Evolutionary conservation across 2,797 vertebrate genomes (phyloP), one percentile per base, ranked within the genome.

Genomic region (Sebastes reedi): DNA sequence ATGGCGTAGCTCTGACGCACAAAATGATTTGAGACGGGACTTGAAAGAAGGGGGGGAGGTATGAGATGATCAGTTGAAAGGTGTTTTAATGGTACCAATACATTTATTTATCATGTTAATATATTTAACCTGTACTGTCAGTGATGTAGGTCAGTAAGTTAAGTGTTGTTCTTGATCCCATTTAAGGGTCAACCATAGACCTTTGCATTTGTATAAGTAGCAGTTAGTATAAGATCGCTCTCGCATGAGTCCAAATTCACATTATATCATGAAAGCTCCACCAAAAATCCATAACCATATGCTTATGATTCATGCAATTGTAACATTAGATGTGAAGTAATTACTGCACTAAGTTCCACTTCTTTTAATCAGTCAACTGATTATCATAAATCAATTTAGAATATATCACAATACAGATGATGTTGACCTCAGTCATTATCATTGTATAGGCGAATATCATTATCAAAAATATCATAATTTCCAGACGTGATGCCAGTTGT

Each of bases 21-120:
- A 61, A 62, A 59, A 22, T 36, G 2, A 67, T 84, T 54, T 71
- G 39, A 81, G 73, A 69, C 46, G 1, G 3, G 6, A 81, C 60
- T 78, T 82, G 77, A 88, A 39, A 39, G 36, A 39, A 39, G 36
- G 36, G 36, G 9, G 36, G 13, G 36, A 39, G 36, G 36, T 14
- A 39, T 39, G 36, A 14, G 36, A 39, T 39, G 36, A 39, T 39
- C 0, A 39, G 0, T 39, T 39, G 36, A 39, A 39, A 39, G 36
- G 36, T 39, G 36, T 39, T 39, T 39, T 39, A 39, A 39, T 39
- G 36, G 14, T 39, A 39, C 36, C 36, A 39, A 39, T 39, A 14
- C 36, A 39, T 39, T 39, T 14, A 39, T 39, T 39, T 14, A 39
- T 39, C 36, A 39, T 39, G 36, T 39, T 0, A 39, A 39, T 39